Evolutionary conservation across 2,113 vertebrate genomes (phyloP), one percentile per base, ranked within the genome.

Genomic region (Ptilonorhynchus violaceus): DNA sequence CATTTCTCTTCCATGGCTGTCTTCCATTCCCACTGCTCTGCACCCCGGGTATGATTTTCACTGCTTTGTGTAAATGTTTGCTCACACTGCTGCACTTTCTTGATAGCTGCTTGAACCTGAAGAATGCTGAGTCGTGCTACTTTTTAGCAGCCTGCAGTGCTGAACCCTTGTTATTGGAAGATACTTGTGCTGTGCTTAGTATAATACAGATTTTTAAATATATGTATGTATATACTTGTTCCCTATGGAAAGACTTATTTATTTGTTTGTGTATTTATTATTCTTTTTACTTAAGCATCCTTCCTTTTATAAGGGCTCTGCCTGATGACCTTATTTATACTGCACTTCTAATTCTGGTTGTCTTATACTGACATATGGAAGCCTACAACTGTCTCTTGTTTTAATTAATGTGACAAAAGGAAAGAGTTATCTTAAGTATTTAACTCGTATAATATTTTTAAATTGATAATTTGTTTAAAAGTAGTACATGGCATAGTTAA

Each of bases 1-100:
- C n/a, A 44, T n/a, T 89, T 42, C 31, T 74, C 35, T 78, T 56
- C 72, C 56, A 16, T 86, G 76, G 86, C 94, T 95, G 92, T 90
- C 89, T 86, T 93, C 72, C 89, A 77, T 89, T 66, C 63, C 76
- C 95, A 86, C 93, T 46, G 76, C 93, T 92, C 93, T 91, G 86
- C 91, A 86, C 83, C 37, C 33, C 5, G 23, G 35, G 20, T 89
- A 8, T 1, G 31, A 25, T 21, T 70, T 33, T 55, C 92, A 85
- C 93, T 79, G 94, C 95, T 93, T 67, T 64, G 44, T 66, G 23
- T 76, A 41, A n/a, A 23, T 47, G 52, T 93, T 74, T 93, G 95
- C 89, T 95, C 87, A 73, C 93, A 2, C 55, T 82, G 92, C 88
- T 88, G 88, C 77, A 76, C 84, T 41, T 60, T 46, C 63, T 67